A percentile compares a stretch with the other conserved stretches of the same genome.
These are phyloP conservation scores for Ichneumon xanthorius DNA, from an alignment of 2,888 invertebrate genomes.

Conservation along the genomic window DNA sequence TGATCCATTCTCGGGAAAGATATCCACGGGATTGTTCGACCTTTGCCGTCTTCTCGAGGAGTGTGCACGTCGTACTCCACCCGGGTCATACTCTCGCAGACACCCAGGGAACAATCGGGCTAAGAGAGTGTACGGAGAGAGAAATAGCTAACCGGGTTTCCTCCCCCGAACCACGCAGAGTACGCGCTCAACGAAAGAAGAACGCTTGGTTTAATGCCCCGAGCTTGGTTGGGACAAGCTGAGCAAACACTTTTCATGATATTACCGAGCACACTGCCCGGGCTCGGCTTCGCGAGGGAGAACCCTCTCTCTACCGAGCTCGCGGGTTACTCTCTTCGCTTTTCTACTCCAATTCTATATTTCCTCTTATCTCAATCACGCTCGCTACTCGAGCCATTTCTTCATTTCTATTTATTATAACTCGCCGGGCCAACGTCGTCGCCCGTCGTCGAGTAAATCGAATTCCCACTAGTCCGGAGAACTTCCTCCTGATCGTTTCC, in stretches of 20 bases:
- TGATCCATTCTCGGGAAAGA: not conserved
- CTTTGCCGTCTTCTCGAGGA: slow-evolving; percentile 11
- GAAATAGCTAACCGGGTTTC: slow-evolving; percentile 56
- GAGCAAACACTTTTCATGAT: slow-evolving; percentile 84
- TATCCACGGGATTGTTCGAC: slow-evolving; percentile 2
- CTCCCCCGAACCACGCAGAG: slow-evolving; percentile 68
- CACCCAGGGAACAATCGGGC: slow-evolving; percentile 67
- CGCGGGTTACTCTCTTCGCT: slow-evolving; percentile 38
- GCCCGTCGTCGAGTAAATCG: slow-evolving; percentile 52
- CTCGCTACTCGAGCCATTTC: slow-evolving; percentile 20
- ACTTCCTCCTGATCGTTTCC: slow-evolving; percentile 43
- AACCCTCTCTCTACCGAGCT: slow-evolving; percentile 54
- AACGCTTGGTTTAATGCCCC: slow-evolving; percentile 80
- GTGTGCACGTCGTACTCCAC: slow-evolving; percentile 58
- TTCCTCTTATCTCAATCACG: slow-evolving; percentile 41
- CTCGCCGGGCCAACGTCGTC: slow-evolving; percentile 4
- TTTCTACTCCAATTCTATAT: slow-evolving; percentile 8
- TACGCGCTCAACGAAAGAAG: slow-evolving; percentile 67
- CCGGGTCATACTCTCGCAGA: slow-evolving; percentile 49
- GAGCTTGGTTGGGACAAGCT: slow-evolving; percentile 81
- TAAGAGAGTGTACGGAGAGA: slow-evolving; percentile 57
- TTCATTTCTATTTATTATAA: slow-evolving; percentile 30
- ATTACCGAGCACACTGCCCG: slow-evolving; percentile 78
- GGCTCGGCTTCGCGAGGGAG: slow-evolving; percentile 67
- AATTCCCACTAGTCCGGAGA: slow-evolving; percentile 44